A percentile compares a stretch with the other conserved stretches of the same genome.
phyloP scores from a whole-genome alignment of 2,797 vertebrate species.

The Anguilla pacifica region DNA sequence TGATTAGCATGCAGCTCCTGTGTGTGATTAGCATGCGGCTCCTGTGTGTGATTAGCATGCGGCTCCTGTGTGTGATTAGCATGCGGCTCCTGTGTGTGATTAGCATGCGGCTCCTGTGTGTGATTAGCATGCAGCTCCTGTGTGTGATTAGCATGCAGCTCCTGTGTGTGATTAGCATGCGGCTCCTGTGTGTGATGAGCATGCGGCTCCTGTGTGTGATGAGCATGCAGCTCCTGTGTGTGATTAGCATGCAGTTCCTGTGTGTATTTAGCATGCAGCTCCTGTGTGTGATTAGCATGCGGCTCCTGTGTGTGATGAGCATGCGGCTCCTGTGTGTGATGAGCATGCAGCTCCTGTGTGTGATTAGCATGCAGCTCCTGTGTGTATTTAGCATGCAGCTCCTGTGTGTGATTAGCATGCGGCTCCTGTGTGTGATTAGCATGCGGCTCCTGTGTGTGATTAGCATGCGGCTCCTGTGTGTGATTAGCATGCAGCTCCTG shows the following conservation, averaged over 20 bases:
- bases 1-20: not conserved
- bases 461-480: not conserved
- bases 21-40: not conserved
- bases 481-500: not conserved
- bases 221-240: not conserved
- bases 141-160: too few species aligned
- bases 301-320: not conserved
- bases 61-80: slow-evolving; percentile 4
- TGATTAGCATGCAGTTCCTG: not conserved
- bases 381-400: not conserved
- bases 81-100: slow-evolving; percentile 14
- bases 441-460: slow-evolving; percentile 7
- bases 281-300: not conserved
- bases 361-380: not conserved
- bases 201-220: not conserved
- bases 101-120: not conserved
- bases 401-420: not conserved
- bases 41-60: not conserved
- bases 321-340: not conserved
- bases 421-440: slow-evolving; percentile 8
- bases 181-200: not conserved
- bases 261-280: not conserved
- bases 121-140: not conserved
- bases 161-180: too few species aligned
- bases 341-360: too few species aligned